Evolutionary conservation across 2,113 vertebrate species (phyloP), one percentile per base, ranked within the genome.

Genomic region (Mugil cephalus): DNA sequence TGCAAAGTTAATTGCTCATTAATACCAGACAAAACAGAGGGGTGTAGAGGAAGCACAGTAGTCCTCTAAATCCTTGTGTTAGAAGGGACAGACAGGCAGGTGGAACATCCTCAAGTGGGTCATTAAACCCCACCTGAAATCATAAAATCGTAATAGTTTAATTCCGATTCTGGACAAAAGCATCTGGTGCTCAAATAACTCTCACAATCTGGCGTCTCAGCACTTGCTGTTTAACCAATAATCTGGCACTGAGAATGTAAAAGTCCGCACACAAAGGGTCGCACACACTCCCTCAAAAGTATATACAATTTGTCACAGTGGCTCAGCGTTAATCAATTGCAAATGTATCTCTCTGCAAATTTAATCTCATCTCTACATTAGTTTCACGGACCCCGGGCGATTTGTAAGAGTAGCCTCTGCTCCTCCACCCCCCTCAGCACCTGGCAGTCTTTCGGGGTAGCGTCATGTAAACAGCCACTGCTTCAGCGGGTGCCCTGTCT

Each of bases 1-100:
- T 92, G 88, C 90, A 89, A 92, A 92, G 91, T 87, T 93, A 91
- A 92, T 91, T 92, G 90, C 91, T 93, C 86, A 92, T 90, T 92
- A 91, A 90, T 91, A 90, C 84, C 77, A 87, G 74, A 87, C 86
- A 86, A 89, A 90, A 89, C 85, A 91, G 77, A 87, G 86, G 88
- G 84, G 87, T 77, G 87, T 87, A 91, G 74, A 91, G 86, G 87
- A 91, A 90, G 73, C 88, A 75, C 56, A 63, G 77, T 74, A 19
- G 67, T 74, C 43, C 75, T 75, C 65, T 60, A 74, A 87, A 83
- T 79, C 83, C 79, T 66, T 77, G 74, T 74, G 82, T 87, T 76
- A 53, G 64, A 82, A 18, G 56, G 45, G 38, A 38, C 18, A 7
- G 54, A 45, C 70, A 19, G 71, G 78, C 84, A 91, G 90, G 84